These are phyloP conservation scores for Solea solea DNA, from an alignment of 2,113 vertebrate genomes.

Conservation along the genomic window DNA sequence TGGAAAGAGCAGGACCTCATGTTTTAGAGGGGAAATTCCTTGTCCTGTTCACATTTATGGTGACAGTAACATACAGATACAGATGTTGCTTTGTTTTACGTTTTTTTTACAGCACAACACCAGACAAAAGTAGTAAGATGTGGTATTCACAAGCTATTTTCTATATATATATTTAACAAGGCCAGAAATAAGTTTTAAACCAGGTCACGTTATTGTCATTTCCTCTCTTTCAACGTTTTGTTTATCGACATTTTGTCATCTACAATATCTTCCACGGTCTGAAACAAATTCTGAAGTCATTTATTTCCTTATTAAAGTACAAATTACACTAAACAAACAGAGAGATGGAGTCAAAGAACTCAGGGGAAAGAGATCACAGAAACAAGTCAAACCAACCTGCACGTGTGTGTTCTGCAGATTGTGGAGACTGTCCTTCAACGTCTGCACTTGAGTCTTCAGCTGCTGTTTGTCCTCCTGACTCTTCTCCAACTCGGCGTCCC, in stretches of 20 bases:
- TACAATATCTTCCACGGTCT: slow-evolving; percentile 14
- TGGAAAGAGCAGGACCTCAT: too few relatives aligned
- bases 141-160: too few relatives aligned
- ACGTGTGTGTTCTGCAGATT: slow-evolving; percentile 67
- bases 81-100: too few relatives aligned
- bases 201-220: too few relatives aligned
- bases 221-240: slow-evolving; percentile 27
- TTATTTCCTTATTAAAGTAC: slow-evolving; percentile 56
- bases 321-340: slow-evolving; percentile 29
- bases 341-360: slow-evolving; percentile 1
- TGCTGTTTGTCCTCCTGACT: slow-evolving; percentile 90
- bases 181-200: too few relatives aligned
- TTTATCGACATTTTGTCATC: slow-evolving; percentile 36
- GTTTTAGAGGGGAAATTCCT: too few relatives aligned
- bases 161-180: too few relatives aligned
- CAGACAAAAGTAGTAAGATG: too few relatives aligned
- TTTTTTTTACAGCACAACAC: too few relatives aligned
- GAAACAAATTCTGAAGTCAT: slow-evolving; percentile 47
- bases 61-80: too few relatives aligned
- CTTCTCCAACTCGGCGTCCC: slow-evolving; percentile 90
- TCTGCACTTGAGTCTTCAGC: slow-evolving; percentile 87
- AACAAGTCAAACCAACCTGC: slow-evolving; percentile 64
- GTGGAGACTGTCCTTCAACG: slow-evolving; percentile 88
- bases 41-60: too few relatives aligned
- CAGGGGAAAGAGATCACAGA: background rate